Evolutionary conservation across 2,888 invertebrate species (phyloP).

Genomic region (Sycophila texana): DNA sequence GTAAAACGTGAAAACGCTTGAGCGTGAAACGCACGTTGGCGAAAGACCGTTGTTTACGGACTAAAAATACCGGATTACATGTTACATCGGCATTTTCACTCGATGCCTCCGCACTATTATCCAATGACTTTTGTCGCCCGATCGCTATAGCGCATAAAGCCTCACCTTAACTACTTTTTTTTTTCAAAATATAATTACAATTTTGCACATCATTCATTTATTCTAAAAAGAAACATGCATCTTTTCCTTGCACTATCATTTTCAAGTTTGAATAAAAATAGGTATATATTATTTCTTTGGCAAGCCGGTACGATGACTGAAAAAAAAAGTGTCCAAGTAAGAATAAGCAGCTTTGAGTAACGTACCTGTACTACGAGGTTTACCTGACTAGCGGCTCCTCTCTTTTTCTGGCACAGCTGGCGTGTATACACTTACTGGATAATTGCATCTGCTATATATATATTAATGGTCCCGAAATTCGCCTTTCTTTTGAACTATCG

Average conservation of each 20-base stretch:
- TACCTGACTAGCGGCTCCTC: background rate
- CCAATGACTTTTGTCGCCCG: too few species aligned
- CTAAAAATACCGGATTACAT: conserved; percentile 42
- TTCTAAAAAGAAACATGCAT: too few species aligned
- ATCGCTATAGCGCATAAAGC: too few species aligned
- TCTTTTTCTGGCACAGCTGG: conserved; percentile 65
- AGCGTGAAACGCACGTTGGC: background rate
- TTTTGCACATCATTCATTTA: too few species aligned
- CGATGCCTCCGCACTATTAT: too few species aligned
- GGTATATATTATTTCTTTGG: too few species aligned
- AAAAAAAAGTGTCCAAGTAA: too few species aligned
- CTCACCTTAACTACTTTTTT: too few species aligned
- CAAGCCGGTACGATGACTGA: too few species aligned
- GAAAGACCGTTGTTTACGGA: conserved; percentile 32
- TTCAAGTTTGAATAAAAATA: too few species aligned
- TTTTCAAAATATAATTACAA: too few species aligned
- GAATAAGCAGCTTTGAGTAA: background rate
- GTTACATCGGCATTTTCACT: conserved; percentile 9
- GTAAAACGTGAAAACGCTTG: conserved; percentile 8
- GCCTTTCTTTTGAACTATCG: conserved; percentile 55
- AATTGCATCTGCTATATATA: conserved; percentile 69
- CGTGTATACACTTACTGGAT: conserved; percentile 58
- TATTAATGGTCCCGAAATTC: conserved; percentile 71
- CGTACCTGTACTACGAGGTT: conserved; percentile 13
- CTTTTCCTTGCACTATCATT: too few species aligned